Percentiles rank a stretch among this genome's conserved stretches.
These are phyloP conservation scores for Xenopus borealis DNA, from an alignment of 2,113 vertebrate species.

Conservation along the genomic window DNA sequence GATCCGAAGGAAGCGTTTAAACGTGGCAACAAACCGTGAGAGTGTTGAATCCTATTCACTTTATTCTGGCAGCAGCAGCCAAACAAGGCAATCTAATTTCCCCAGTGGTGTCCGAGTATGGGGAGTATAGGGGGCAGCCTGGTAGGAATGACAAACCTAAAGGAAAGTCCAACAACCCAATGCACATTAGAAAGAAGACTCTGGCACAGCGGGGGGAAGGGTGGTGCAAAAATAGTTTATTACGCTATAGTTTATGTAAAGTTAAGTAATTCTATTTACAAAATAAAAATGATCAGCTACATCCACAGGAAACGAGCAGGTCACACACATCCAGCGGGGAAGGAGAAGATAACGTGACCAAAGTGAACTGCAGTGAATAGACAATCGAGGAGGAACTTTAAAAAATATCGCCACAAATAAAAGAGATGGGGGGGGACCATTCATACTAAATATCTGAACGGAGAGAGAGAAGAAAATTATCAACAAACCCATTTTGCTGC, in stretches of 20 bases:
- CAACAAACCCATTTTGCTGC: background rate
- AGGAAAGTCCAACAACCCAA: no score
- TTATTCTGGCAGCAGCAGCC: no score
- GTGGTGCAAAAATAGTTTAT: slow-evolving; percentile 83
- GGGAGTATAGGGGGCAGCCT: no score
- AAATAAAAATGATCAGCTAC: slow-evolving; percentile 68
- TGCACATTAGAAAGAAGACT: background rate
- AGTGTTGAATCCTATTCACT: no score
- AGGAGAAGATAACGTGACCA: slow-evolving; percentile 61
- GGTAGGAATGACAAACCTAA: no score
- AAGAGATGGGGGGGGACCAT: background rate
- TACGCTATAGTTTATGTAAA: slow-evolving; percentile 70
- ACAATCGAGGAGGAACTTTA: slow-evolving; percentile 33
- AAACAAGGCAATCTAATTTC: no score
- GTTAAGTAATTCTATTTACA: slow-evolving; percentile 72
- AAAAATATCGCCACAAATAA: slow-evolving; percentile 47
- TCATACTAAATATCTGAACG: background rate
- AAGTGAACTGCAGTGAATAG: slow-evolving; percentile 51
- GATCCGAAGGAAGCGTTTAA: no score
- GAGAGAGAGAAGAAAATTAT: slow-evolving; percentile 7
- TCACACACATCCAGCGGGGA: slow-evolving; percentile 55
- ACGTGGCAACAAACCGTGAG: no score
- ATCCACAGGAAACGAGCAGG: slow-evolving; percentile 62
- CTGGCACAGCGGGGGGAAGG: slow-evolving; percentile 49
- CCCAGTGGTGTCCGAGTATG: no score